Base-by-base conservation (phyloP, 2,797 vertebrate species). In the Sebastes glaucus region DNA sequence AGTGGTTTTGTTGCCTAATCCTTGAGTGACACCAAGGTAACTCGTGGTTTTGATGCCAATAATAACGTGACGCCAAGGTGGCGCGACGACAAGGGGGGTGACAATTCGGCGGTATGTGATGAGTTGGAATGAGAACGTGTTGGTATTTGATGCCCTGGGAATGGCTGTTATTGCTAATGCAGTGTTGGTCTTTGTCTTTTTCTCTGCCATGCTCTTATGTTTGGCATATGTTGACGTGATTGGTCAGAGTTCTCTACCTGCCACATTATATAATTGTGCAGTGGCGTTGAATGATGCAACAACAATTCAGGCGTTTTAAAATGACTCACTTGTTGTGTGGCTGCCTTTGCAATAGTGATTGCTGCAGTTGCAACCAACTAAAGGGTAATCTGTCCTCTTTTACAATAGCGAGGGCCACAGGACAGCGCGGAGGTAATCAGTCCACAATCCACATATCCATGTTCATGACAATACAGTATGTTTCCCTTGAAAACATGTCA, bases 201-300 rank as follows among this genome's bases (percentile, higher is more conserved):
- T 52, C 16, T 20, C 4, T 16, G 35, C 27, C 25, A 14, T 56
- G 28, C 27, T 70, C 25, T 22, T 30, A 32, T n/a, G 38, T 63
- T 78, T 32, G 16, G 49, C 60, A 49, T 27, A 33, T 30, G 27
- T 53, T n/a, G 18, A 35, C 4, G 6, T 59, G 38, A 55, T 76
- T 53, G 61, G 62, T 55, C 52, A 64, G 18, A 74, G 20, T n/a
- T 78, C 28, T 73, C 56, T 69, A 69, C 32, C 46, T 80, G 71
- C 33, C 68, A 75, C 27, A 6, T 81, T 83, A 22, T 22, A 14
- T 22, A 22, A 35, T 35, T 22, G 30, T 35, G 61, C 30, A 35
- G 61, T 27, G 56, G 49, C 59, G 74, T 60, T 42, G 59, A 56
- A 66, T 64, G 66, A 69, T 74, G 74, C 66, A 81, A 1, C 65